Conservation (phyloP, 30 jellyfish, hydroid and myxozoan species). For the Aurelia aurita complex sp. Pacific region DNA sequence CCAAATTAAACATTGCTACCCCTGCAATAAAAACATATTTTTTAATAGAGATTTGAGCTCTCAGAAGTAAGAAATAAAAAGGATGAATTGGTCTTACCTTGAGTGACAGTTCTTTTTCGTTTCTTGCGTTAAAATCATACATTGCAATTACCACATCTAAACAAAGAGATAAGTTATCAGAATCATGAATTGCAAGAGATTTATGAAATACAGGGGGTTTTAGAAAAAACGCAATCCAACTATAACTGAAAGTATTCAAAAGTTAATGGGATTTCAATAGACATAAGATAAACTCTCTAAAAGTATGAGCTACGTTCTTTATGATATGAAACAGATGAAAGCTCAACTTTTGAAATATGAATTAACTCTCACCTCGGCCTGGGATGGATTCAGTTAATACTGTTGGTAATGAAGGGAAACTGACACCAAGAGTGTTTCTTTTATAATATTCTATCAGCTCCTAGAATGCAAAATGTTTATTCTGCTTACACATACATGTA, state of each 20-base stretch:
- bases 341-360: no score
- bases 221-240: no score
- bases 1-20: no score
- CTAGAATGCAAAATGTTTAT: not conserved
- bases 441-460: conserved; percentile 80
- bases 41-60: no score
- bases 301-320: no score
- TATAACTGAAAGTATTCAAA: no score
- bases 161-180: not conserved
- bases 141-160: conserved; percentile 62
- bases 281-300: no score
- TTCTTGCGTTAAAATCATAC: conserved; percentile 61
- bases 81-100: conserved; percentile 31
- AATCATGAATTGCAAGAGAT: not conserved
- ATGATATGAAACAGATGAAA: no score
- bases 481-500: no score
- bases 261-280: no score
- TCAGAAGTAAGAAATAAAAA: not conserved
- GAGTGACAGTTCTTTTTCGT: conserved; percentile 76
- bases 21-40: no score
- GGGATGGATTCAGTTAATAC: conserved; percentile 70
- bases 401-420: conserved; percentile 90
- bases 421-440: conserved; percentile 74
- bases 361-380: conserved; percentile 38
- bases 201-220: no score